phyloP scores from a whole-genome alignment of 2,888 invertebrate genomes.

The Trimorus sp. region DNA sequence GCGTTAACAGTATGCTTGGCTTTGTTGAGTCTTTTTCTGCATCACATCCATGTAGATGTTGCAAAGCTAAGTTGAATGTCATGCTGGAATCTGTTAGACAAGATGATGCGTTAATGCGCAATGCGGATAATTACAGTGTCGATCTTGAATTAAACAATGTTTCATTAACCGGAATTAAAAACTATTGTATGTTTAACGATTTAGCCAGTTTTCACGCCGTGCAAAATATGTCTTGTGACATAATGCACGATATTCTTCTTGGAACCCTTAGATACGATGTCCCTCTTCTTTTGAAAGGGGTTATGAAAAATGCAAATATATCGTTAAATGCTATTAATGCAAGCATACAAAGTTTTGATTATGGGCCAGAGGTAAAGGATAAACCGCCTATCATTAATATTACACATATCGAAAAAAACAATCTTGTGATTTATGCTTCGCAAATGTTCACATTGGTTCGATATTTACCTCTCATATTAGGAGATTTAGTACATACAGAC shows the following conservation, averaged over 20 bases:
- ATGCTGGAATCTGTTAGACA: conserved; percentile 12
- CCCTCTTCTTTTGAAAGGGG: not conserved
- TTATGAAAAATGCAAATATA: conserved; percentile 1
- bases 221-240: conserved; percentile 8
- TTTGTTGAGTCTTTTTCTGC: conserved; percentile 57
- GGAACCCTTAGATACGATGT: conserved; percentile 21
- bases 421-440: conserved; percentile 27
- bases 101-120: conserved; percentile 16
- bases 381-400: conserved; percentile 56
- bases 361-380: conserved; percentile 46
- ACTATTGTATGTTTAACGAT: not conserved
- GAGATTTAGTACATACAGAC: conserved; percentile 43
- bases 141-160: not conserved
- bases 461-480: conserved; percentile 58
- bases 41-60: conserved; percentile 59
- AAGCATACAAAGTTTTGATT: conserved; percentile 50
- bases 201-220: conserved; percentile 6
- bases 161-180: not conserved
- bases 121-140: conserved; percentile 34
- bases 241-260: conserved; percentile 22
- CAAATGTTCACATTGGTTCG: conserved; percentile 36
- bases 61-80: conserved; percentile 26
- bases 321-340: conserved; percentile 38
- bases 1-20: conserved; percentile 53
- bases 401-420: conserved; percentile 29